These are phyloP conservation scores for Brotula barbata DNA, from an alignment of 2,797 vertebrate species.

Conservation along the genomic window DNA sequence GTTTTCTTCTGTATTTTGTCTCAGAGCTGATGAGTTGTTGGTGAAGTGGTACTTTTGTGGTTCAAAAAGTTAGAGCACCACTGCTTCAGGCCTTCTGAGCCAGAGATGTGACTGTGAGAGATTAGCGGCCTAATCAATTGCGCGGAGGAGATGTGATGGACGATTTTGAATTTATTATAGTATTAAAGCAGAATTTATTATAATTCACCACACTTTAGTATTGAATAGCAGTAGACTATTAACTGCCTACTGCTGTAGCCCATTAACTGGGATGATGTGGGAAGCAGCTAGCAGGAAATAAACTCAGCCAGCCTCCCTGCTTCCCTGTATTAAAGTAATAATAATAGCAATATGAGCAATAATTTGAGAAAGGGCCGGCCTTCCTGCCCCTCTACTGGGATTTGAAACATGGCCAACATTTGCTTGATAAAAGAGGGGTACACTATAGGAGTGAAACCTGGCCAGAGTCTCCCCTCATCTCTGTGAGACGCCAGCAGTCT, in stretches of 20 bases:
- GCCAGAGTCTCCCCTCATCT: slow-evolving; percentile 10
- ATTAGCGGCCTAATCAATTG: too few species aligned
- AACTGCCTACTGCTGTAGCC: slow-evolving; percentile 1
- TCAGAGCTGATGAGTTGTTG: too few species aligned
- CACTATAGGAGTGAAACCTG: slow-evolving; percentile 42
- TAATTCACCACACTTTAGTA: slow-evolving; percentile 1
- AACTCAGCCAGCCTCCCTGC: background rate
- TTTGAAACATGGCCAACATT: slow-evolving; percentile 40
- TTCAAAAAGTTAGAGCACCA: too few species aligned
- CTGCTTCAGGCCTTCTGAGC: too few species aligned
- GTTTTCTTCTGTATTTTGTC: too few species aligned
- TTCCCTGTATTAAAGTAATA: slow-evolving; percentile 27
- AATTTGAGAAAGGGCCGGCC: slow-evolving; percentile 34
- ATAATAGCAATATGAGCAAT: slow-evolving; percentile 20
- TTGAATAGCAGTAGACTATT: slow-evolving; percentile 12
- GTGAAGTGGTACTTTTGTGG: too few species aligned
- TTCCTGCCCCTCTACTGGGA: slow-evolving; percentile 17
- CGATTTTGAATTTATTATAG: too few species aligned
- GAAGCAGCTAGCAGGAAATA: background rate
- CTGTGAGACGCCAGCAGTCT: slow-evolving; percentile 13
- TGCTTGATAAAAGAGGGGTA: slow-evolving; percentile 38
- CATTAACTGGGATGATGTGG: too few species aligned
- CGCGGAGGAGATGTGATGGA: too few species aligned
- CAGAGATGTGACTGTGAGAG: too few species aligned
- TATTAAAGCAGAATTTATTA: too few species aligned